Evolutionary conservation across 2,113 vertebrate genomes (phyloP).

Genomic region (Lepus americanus): DNA sequence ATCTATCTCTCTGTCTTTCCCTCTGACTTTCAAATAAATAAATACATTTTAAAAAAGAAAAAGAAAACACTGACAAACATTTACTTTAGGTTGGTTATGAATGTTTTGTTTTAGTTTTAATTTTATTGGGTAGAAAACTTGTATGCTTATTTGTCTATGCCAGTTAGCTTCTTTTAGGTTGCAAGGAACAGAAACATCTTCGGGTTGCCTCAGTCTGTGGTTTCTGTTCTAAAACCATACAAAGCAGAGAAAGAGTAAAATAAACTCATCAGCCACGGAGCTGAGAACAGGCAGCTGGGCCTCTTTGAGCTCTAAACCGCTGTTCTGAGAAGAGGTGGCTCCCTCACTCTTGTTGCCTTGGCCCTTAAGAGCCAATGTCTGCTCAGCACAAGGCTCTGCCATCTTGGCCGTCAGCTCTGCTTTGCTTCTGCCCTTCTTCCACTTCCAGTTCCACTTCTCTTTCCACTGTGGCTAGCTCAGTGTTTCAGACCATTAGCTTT

Average conservation of each 20-base stretch:
- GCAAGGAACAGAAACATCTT: not conserved
- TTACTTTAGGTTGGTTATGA: not conserved
- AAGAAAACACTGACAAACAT: not conserved
- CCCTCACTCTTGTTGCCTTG: not conserved
- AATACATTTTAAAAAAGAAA: too few species aligned
- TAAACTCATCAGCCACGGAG: constrained; percentile 6
- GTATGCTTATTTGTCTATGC: not conserved
- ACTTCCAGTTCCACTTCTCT: not conserved
- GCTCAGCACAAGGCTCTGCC: not conserved
- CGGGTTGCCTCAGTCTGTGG: not conserved
- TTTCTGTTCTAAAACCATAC: not conserved
- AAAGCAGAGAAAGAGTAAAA: constrained; percentile 44
- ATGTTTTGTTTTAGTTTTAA: not conserved
- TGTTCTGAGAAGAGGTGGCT: not conserved
- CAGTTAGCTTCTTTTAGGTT: not conserved
- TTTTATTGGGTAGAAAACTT: not conserved
- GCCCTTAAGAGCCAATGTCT: not conserved
- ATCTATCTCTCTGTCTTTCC: too few species aligned
- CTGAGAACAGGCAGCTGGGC: not conserved
- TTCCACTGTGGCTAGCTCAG: not conserved
- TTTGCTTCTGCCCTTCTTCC: not conserved
- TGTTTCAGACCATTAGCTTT: not conserved
- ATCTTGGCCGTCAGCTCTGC: not conserved
- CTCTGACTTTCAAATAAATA: too few species aligned
- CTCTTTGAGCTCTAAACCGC: not conserved